phyloP scores from a whole-genome alignment of 2,888 invertebrate genomes.

The Idaea straminata region DNA sequence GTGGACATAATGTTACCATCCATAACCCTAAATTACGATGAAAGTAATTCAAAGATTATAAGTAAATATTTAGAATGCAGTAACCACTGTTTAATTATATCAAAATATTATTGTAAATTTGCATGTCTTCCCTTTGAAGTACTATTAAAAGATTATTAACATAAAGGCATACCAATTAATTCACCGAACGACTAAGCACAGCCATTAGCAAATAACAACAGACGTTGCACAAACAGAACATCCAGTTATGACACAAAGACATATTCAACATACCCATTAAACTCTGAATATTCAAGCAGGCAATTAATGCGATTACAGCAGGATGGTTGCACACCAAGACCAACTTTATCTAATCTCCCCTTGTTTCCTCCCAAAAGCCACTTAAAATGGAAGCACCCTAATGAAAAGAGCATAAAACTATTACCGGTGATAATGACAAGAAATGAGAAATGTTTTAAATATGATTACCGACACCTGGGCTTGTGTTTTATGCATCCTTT shows the following conservation, averaged over 20 bases:
- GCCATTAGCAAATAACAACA: not conserved
- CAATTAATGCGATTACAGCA: slow-evolving; percentile 48
- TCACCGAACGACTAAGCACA: not conserved
- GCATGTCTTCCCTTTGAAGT: not conserved
- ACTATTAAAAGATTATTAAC: not conserved
- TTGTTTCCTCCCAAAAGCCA: slow-evolving; percentile 50
- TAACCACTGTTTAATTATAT: too few species aligned
- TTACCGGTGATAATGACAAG: slow-evolving; percentile 44
- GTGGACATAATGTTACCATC: too few species aligned
- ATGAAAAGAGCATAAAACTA: slow-evolving; percentile 41
- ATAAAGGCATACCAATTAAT: not conserved
- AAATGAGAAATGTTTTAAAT: slow-evolving; percentile 35
- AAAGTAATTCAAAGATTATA: too few species aligned
- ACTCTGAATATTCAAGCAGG: slow-evolving; percentile 14
- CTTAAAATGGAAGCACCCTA: slow-evolving; percentile 45
- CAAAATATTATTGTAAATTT: too few species aligned
- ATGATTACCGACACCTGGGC: slow-evolving; percentile 7
- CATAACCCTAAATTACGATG: too few species aligned
- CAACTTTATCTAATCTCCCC: slow-evolving; percentile 60
- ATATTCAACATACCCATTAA: slow-evolving; percentile 3
- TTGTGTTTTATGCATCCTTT: not conserved
- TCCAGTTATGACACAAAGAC: slow-evolving; percentile 1
- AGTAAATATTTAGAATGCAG: too few species aligned
- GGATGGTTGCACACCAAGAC: slow-evolving; percentile 34
- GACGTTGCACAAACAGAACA: not conserved